Evolutionary conservation across 2,797 vertebrate genomes (phyloP).

Genomic region (Rachycentron canadum): DNA sequence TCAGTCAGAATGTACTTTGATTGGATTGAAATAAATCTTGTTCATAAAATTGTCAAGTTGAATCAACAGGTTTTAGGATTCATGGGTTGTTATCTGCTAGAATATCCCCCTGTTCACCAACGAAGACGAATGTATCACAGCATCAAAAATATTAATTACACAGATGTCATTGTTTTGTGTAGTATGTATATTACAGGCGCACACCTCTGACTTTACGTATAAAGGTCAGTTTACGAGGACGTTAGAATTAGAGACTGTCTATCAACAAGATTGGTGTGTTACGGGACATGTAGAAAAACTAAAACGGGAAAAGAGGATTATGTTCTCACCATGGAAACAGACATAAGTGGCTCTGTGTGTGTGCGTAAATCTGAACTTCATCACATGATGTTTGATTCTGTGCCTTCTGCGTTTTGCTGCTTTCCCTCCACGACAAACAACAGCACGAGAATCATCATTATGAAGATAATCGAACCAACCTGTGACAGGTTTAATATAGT

Average conservation of each 20-base stretch:
- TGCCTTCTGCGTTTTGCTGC: slow-evolving; percentile 34
- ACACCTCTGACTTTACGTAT: background rate
- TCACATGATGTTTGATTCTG: slow-evolving; percentile 24
- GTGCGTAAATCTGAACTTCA: slow-evolving; percentile 32
- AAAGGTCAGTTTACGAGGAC: background rate
- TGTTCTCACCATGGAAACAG: slow-evolving; percentile 62
- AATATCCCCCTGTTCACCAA: background rate
- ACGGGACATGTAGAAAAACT: slow-evolving; percentile 14
- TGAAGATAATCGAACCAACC: background rate
- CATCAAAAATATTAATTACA: background rate
- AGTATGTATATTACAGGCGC: background rate
- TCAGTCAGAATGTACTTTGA: background rate
- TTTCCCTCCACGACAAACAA: slow-evolving; percentile 6
- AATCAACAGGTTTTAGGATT: background rate
- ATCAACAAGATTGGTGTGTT: background rate
- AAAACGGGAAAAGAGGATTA: slow-evolving; percentile 10
- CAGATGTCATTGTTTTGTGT: background rate
- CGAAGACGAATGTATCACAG: background rate
- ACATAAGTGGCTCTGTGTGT: slow-evolving; percentile 31
- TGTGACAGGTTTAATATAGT: background rate
- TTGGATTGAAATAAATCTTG: background rate
- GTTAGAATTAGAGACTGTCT: background rate
- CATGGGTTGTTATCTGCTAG: background rate
- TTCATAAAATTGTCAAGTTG: background rate
- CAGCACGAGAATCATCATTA: background rate